A percentile compares a stretch with the other conserved stretches of the same genome.
Conservation (phyloP, 2,797 vertebrate species). For the Artibeus jamaicensis region DNA sequence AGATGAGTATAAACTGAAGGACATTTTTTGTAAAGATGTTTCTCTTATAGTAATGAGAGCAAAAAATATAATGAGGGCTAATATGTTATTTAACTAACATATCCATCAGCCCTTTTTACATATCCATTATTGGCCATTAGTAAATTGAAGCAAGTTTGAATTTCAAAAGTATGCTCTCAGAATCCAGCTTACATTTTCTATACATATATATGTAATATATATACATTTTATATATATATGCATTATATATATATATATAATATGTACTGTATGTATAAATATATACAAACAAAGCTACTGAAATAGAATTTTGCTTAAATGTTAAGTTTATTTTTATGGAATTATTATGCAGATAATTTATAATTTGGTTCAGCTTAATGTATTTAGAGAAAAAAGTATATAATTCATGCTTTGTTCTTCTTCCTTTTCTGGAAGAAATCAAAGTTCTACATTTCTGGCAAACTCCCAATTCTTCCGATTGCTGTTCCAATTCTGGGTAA, state of each 20-base stretch:
- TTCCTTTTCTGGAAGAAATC: conserved; percentile 10
- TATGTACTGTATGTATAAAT: too few species aligned
- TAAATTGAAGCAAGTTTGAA: not conserved
- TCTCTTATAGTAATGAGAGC: not conserved
- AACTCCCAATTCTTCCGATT: not conserved
- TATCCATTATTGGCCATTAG: not conserved
- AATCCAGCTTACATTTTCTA: not conserved
- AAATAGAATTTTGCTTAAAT: conserved; percentile 14
- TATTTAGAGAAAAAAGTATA: not conserved
- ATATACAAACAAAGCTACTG: not conserved
- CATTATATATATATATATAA: too few species aligned
- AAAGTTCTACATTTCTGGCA: not conserved
- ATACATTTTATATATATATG: not conserved
- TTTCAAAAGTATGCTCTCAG: not conserved
- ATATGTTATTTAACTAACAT: not conserved
- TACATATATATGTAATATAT: not conserved
- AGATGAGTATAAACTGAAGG: not conserved
- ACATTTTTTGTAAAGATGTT: not conserved
- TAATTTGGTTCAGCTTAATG: not conserved
- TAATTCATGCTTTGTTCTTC: not conserved
- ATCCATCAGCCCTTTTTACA: not conserved
- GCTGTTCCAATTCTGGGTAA: not conserved
- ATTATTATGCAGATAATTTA: not conserved
- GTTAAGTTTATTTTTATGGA: not conserved
- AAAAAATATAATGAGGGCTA: not conserved